phyloP scores from a whole-genome alignment of 2,113 vertebrate genomes.

The Leuciscus idus region DNA sequence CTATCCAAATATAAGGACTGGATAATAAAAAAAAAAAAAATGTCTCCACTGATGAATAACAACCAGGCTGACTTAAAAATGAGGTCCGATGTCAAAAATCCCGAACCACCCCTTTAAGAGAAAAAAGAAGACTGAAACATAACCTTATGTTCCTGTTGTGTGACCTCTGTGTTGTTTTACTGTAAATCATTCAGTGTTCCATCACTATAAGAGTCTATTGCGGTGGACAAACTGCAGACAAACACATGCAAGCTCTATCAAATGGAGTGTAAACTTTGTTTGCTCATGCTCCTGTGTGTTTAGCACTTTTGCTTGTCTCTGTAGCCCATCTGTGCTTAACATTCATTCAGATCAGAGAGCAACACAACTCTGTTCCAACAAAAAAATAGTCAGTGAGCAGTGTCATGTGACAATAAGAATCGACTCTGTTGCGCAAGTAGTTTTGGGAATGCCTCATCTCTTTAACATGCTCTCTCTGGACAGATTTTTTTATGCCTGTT shows the following conservation, averaged over 20 bases:
- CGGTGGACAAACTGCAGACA: background rate
- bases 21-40: no score
- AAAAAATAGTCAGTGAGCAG: background rate
- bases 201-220: background rate
- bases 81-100: no score
- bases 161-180: constrained; percentile 15
- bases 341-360: constrained; percentile 7
- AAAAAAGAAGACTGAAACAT: background rate
- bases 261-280: background rate
- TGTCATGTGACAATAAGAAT: constrained; percentile 12
- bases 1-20: no score
- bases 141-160: background rate
- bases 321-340: background rate
- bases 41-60: no score
- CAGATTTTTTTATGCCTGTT: background rate
- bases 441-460: background rate
- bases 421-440: background rate
- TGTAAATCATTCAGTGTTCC: constrained; percentile 20
- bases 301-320: background rate
- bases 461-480: background rate
- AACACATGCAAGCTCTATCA: background rate
- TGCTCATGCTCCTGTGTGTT: background rate
- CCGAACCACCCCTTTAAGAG: no score
- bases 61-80: no score
- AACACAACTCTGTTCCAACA: background rate